Conservation (phyloP, 2,113 vertebrate species). For the Hemiprocne comata region DNA sequence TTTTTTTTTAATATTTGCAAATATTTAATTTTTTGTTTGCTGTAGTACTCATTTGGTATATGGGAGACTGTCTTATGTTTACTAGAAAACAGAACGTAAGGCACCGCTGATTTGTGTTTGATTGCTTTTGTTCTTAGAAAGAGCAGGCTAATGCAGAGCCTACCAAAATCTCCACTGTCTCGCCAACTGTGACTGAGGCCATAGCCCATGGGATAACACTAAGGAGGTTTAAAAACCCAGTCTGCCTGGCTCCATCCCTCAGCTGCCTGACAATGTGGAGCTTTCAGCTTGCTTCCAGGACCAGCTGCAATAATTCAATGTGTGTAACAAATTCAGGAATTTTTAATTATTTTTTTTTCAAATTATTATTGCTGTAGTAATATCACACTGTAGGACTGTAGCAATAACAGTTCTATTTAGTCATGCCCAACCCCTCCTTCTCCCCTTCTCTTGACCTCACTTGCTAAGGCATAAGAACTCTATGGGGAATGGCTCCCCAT, state of each 20-base stretch:
- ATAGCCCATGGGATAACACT: not conserved
- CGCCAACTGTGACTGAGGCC: not conserved
- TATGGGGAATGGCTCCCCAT: not conserved
- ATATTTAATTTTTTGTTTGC: not conserved
- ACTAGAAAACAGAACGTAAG: not conserved
- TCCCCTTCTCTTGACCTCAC: not conserved
- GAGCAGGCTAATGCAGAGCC: not conserved
- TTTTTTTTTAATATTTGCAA: not conserved
- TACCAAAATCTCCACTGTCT: not conserved
- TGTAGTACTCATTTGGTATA: not conserved
- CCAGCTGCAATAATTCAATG: not conserved
- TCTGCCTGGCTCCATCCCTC: not conserved
- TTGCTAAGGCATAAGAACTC: not conserved
- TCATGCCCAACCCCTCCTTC: not conserved
- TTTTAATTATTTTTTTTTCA: not conserved
- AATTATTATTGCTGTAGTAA: not conserved
- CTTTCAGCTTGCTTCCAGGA: not conserved
- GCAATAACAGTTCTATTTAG: not conserved
- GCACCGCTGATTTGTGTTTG: not conserved
- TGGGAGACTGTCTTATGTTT: not conserved
- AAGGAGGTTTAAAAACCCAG: not conserved
- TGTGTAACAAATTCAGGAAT: not conserved
- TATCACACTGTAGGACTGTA: accelerated
- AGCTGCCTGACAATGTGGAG: accelerated
- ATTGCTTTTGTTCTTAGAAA: slow-evolving; percentile 1